Percentiles rank a stretch among this genome's conserved stretches.
phyloP scores from a whole-genome alignment of 2,888 invertebrate species.

The Polyommatus icarus region DNA sequence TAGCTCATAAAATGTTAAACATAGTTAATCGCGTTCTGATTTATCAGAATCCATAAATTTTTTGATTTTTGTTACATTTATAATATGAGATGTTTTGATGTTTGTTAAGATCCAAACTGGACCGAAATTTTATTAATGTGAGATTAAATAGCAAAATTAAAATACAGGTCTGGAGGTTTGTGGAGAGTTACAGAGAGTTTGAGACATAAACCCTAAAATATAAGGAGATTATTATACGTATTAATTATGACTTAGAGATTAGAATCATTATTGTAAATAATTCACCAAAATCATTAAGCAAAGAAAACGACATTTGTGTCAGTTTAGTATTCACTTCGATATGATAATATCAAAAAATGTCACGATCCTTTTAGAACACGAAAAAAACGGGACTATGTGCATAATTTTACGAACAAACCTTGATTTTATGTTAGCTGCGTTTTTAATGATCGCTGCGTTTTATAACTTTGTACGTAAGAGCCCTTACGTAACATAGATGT shows the following conservation, averaged over 20 bases:
- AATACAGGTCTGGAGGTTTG: not conserved
- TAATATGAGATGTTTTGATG: too few relatives aligned
- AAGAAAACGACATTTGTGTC: not conserved
- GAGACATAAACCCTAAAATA: not conserved
- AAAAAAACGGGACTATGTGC: not conserved
- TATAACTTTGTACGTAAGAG: not conserved
- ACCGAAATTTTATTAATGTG: too few relatives aligned
- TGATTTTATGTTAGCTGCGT: not conserved
- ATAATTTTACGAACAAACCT: not conserved
- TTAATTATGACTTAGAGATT: not conserved
- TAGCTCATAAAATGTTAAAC: too few relatives aligned
- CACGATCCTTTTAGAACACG: not conserved
- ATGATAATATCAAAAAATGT: too few relatives aligned
- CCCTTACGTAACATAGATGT: conserved; percentile 1
- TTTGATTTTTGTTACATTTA: too few relatives aligned
- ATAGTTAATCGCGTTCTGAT: too few relatives aligned
- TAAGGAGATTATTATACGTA: not conserved
- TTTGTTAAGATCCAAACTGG: too few relatives aligned
- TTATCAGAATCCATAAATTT: too few relatives aligned
- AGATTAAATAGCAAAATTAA: not conserved
- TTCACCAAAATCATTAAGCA: not conserved
- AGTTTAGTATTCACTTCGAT: too few relatives aligned
- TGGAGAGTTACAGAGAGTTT: not conserved
- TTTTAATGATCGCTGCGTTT: not conserved
- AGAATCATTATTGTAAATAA: not conserved